Percentiles rank a stretch among this genome's conserved stretches.
These are phyloP conservation scores for Zosterops borbonicus DNA, from an alignment of 2,113 vertebrate genomes.

Conservation along the genomic window DNA sequence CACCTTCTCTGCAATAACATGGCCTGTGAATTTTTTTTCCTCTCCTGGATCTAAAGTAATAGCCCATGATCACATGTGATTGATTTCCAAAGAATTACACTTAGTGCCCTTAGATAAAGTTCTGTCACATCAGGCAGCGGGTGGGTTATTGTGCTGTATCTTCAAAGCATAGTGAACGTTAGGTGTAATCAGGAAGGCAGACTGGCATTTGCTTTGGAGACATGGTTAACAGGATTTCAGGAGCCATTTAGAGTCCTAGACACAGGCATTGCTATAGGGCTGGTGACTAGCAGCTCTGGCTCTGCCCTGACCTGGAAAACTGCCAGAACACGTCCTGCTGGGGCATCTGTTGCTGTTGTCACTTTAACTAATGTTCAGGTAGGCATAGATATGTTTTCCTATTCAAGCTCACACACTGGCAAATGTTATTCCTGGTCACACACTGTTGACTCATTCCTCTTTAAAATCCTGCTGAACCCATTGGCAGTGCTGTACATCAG, in stretches of 20 bases:
- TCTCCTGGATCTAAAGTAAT: not conserved
- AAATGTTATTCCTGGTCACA: conserved; percentile 54
- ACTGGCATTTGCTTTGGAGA: not conserved
- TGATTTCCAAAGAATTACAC: not conserved
- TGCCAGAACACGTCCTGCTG: not conserved
- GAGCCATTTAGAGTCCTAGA: not conserved
- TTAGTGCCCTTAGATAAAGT: not conserved
- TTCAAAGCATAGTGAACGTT: not conserved
- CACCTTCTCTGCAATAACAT: not conserved
- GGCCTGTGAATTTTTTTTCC: not conserved
- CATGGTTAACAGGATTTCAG: not conserved
- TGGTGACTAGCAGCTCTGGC: not conserved
- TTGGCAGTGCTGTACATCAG: conserved; percentile 37
- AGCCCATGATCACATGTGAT: not conserved
- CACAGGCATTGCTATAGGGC: not conserved
- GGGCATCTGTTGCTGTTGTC: conserved; percentile 35
- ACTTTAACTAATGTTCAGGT: conserved; percentile 26
- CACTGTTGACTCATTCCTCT: conserved; percentile 38
- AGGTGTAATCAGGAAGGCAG: not conserved
- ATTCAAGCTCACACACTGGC: not conserved
- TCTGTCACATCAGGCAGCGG: not conserved
- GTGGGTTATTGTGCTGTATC: not conserved
- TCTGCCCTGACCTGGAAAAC: not conserved
- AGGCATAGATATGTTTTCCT: not conserved
- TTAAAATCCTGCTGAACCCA: conserved; percentile 42